phyloP scores from a whole-genome alignment of 2,888 invertebrate species.

The Zaprionus lineosus region DNA sequence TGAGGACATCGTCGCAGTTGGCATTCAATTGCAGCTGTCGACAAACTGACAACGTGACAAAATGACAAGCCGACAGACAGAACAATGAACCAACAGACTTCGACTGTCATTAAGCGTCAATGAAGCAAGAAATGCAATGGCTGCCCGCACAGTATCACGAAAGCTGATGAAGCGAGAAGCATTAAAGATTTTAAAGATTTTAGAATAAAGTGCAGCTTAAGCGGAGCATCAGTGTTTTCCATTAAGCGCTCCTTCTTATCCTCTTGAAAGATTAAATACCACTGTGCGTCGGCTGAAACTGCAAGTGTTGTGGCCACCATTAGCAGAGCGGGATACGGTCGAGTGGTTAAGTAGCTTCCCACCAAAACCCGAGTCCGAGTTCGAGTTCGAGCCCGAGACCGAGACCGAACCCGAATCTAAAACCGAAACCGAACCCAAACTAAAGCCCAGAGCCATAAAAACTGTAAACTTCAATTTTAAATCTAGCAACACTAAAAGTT shows the following conservation, averaged over 20 bases:
- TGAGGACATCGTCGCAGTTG: slow-evolving; percentile 50
- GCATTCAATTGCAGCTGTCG: slow-evolving; percentile 48
- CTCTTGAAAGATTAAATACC: slow-evolving; percentile 10
- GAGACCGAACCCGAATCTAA: too few relatives aligned
- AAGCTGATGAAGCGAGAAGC: not conserved
- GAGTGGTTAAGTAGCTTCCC: too few relatives aligned
- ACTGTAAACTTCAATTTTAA: slow-evolving; percentile 43
- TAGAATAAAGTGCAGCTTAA: too few relatives aligned
- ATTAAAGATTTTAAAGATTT: too few relatives aligned
- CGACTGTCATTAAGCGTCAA: slow-evolving; percentile 59
- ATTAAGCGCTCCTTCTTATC: too few relatives aligned
- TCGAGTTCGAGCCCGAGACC: too few relatives aligned
- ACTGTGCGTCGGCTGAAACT: slow-evolving; percentile 56
- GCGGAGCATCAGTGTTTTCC: too few relatives aligned
- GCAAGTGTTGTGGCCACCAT: slow-evolving; percentile 61
- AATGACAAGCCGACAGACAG: slow-evolving; percentile 10
- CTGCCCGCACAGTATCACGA: slow-evolving; percentile 40
- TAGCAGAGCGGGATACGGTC: slow-evolving; percentile 41
- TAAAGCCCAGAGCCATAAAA: slow-evolving; percentile 37
- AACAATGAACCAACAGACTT: slow-evolving; percentile 23
- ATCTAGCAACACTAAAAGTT: slow-evolving; percentile 35
- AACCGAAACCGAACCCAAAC: slow-evolving; percentile 43
- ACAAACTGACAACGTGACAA: slow-evolving; percentile 17
- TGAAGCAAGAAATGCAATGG: slow-evolving; percentile 62
- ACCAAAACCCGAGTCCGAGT: too few relatives aligned